Conservation (phyloP, 2,888 invertebrate species). For the Dexiosoma caninum region DNA sequence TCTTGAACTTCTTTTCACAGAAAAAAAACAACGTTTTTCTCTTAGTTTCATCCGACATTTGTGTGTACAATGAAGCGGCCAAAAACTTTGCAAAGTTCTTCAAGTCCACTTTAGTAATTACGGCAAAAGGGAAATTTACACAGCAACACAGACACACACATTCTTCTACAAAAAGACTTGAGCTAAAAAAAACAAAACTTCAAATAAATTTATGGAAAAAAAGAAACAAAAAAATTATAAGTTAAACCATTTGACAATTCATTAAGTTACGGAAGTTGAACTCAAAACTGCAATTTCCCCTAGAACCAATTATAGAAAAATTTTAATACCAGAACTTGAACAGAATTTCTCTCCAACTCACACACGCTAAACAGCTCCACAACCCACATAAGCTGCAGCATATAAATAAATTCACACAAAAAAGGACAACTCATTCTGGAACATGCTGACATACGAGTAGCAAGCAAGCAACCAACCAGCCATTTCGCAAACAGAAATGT, state of each 20-base stretch:
- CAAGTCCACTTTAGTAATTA: slow-evolving; percentile 61
- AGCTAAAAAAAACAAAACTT: slow-evolving; percentile 1
- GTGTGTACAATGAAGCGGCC: neutral
- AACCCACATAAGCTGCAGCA: neutral
- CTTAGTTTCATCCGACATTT: neutral
- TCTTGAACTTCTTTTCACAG: neutral
- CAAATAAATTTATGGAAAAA: slow-evolving; percentile 19
- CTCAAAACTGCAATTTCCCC: slow-evolving; percentile 79
- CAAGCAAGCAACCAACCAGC: neutral
- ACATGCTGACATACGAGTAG: neutral
- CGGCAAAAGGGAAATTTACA: slow-evolving; percentile 32
- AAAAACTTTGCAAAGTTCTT: slow-evolving; percentile 42
- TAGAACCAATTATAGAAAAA: slow-evolving; percentile 77
- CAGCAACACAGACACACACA: neutral
- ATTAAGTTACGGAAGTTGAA: slow-evolving; percentile 79
- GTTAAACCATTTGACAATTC: slow-evolving; percentile 77
- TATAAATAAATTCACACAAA: neutral
- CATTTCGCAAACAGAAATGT: slow-evolving; percentile 49
- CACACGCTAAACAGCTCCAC: too few relatives aligned
- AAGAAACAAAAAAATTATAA: neutral
- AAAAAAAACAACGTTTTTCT: neutral
- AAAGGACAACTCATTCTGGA: neutral
- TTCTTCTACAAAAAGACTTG: neutral
- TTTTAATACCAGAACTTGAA: slow-evolving; percentile 71
- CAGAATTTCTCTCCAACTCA: slow-evolving; percentile 63